These are phyloP conservation scores for Pseudopipra pipra DNA, from an alignment of 2,113 vertebrate genomes.

Conservation along the genomic window DNA sequence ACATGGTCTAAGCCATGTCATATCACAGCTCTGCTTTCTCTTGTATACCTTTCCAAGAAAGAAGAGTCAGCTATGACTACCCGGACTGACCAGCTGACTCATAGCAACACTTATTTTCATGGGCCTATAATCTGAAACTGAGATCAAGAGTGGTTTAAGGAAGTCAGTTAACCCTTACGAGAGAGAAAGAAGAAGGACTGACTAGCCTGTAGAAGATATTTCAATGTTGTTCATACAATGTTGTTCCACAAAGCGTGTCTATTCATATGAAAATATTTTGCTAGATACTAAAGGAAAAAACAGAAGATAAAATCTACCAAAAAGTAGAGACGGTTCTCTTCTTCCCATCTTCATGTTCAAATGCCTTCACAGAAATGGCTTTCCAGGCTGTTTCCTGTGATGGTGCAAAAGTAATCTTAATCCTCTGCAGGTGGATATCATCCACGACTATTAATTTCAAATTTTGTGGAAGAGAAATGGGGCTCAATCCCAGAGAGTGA, in stretches of 20 bases:
- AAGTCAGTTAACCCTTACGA: not conserved
- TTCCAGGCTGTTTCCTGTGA: not conserved
- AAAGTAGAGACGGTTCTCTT: not conserved
- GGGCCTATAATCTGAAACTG: not conserved
- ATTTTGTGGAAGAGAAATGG: not conserved
- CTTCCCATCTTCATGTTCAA: not conserved
- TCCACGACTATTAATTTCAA: not conserved
- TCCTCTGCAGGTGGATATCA: not conserved
- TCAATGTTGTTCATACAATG: not conserved
- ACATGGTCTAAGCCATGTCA: not conserved
- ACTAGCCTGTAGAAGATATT: not conserved
- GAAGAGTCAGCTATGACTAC: not conserved
- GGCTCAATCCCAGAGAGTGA: not conserved
- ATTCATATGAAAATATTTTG: not conserved
- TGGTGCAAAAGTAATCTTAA: not conserved
- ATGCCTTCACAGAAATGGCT: not conserved
- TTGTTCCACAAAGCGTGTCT: not conserved
- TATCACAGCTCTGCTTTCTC: not conserved
- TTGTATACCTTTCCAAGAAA: not conserved
- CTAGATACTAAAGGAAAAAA: not conserved
- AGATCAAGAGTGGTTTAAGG: not conserved
- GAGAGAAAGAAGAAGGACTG: not conserved
- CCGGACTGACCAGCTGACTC: not conserved
- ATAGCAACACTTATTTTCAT: accelerated
- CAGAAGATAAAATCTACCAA: not conserved